phyloP scores from a whole-genome alignment of 2,888 invertebrate species.

The Eucera pruinosa region DNA sequence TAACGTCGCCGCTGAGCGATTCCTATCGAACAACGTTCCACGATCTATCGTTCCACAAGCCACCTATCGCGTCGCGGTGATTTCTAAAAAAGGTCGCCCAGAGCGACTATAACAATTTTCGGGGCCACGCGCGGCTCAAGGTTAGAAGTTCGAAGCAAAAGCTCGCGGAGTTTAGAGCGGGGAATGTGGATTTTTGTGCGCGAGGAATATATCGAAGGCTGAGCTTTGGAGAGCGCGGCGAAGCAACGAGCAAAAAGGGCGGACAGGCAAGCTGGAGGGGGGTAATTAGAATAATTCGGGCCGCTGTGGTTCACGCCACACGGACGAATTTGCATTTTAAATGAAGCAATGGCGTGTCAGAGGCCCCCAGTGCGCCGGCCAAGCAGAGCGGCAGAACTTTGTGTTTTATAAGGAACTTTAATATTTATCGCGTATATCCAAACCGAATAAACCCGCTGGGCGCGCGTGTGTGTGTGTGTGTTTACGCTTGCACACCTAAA shows the following conservation, averaged over 20 bases:
- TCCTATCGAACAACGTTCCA: no score
- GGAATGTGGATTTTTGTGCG: slow-evolving; percentile 55
- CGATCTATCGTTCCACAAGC: no score
- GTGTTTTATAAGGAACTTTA: slow-evolving; percentile 82
- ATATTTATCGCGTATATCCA: slow-evolving; percentile 79
- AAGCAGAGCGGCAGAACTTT: slow-evolving; percentile 75
- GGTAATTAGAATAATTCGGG: slow-evolving; percentile 84
- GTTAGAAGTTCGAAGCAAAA: no score
- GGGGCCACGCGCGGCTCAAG: slow-evolving; percentile 6
- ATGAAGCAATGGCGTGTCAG: slow-evolving; percentile 84
- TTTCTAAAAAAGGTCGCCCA: neutral
- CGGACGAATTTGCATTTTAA: slow-evolving; percentile 84
- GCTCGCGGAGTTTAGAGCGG: no score
- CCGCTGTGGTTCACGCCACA: slow-evolving; percentile 81
- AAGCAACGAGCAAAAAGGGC: slow-evolving; percentile 53
- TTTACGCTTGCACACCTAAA: neutral
- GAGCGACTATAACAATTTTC: neutral
- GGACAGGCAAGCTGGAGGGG: slow-evolving; percentile 59
- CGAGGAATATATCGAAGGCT: slow-evolving; percentile 61
- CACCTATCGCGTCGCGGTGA: no score
- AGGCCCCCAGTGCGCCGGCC: slow-evolving; percentile 63
- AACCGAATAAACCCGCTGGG: slow-evolving; percentile 62
- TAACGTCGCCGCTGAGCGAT: no score
- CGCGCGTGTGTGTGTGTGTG: neutral
- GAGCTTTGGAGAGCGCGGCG: slow-evolving; percentile 73